These are phyloP conservation scores for Deroplatys truncata DNA, from an alignment of 2,888 invertebrate species.

Conservation along the genomic window DNA sequence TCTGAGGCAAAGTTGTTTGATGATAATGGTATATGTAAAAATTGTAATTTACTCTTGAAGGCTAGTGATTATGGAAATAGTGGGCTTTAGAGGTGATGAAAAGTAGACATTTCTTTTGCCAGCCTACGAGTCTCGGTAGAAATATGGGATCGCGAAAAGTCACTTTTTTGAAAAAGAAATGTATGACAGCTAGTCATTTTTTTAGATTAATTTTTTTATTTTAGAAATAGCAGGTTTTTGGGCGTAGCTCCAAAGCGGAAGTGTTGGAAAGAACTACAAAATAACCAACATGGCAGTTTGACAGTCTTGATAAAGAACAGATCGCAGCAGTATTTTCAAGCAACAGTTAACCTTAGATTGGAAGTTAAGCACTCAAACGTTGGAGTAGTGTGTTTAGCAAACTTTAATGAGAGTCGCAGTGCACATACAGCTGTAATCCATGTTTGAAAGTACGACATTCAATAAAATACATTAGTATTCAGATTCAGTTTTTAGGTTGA, in stretches of 20 bases:
- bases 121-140: background rate
- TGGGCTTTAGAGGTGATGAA: background rate
- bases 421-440: background rate
- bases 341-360: background rate
- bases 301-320: slow-evolving; percentile 24
- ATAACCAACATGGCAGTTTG: slow-evolving; percentile 35
- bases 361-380: background rate
- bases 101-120: background rate
- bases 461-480: background rate
- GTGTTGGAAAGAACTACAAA: slow-evolving; percentile 28
- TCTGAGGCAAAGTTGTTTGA: background rate
- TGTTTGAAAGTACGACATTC: background rate
- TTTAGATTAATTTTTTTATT: background rate
- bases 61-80: background rate
- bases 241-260: slow-evolving; percentile 33
- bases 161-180: background rate
- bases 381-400: background rate
- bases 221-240: slow-evolving; percentile 11
- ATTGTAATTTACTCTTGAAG: background rate
- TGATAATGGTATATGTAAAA: background rate
- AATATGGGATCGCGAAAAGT: background rate
- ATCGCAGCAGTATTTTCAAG: background rate
- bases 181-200: background rate
- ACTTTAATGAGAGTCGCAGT: background rate
- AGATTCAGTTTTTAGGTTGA: background rate